Evolutionary conservation across 2,888 invertebrate species (phyloP), one percentile per base, ranked within the genome.

Genomic region (Scaptomyza parva): DNA sequence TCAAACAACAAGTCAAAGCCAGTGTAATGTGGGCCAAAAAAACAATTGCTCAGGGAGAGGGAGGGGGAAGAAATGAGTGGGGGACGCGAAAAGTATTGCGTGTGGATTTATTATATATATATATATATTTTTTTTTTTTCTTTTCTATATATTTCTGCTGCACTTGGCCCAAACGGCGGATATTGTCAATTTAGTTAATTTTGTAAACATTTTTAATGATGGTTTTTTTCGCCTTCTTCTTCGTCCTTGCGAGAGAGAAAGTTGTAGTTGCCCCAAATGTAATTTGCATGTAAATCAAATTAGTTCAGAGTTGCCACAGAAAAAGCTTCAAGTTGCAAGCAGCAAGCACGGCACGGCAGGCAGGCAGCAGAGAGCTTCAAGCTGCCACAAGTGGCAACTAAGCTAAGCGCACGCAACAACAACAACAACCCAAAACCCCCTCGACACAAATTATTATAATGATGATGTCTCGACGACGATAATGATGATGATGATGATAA

Each of bases 281-380:
- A 78, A 84, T 84, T 81, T 84, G 66, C 76, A 76, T 81, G 78
- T 74, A 81, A 82, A 84, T 76, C 74, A 78, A 84, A 76, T 81
- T 71, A 84, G 81, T 76, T 71, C 58, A 73, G 26, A 30, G 73
- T 78, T 70, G 63, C 30, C 41, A 12, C 20, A 12, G 9, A 18
- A 30, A 18, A 26, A 9, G 40, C 14, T 17, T n/a, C n/a, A 2
- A 24, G 6, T 6, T 6, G 6, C 24, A n/a, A 41, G 39, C 47
- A 53, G 12, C 24, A 53, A 62, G 40, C 51, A 14, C 6, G 12
- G n/a, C 22, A 30, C n/a, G n/a, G n/a, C n/a, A n/a, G n/a, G n/a
- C n/a, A n/a, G n/a, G n/a, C n/a, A n/a, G n/a, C n/a, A n/a, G n/a
- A n/a, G 33, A 37, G 9, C 9, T 37, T 24, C 24, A 7, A 24